Evolutionary conservation across 2,888 invertebrate genomes (phyloP).

Genomic region (Tyria jacobaeae): DNA sequence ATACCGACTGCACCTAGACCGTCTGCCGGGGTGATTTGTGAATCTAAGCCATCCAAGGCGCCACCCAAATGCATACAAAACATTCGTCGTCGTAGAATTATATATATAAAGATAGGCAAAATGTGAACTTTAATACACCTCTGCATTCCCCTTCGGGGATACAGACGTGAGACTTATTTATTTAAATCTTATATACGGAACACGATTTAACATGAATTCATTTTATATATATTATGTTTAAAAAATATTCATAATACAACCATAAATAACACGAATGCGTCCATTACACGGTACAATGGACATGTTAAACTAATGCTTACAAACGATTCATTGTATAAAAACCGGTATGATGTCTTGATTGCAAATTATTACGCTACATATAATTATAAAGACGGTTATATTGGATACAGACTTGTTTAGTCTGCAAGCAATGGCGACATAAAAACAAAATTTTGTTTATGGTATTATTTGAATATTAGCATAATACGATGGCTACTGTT

Average conservation of each 20-base stretch:
- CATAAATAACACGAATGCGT: conserved; percentile 70
- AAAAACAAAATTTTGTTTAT: background rate
- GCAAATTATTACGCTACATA: conserved; percentile 73
- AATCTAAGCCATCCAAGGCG: too few species aligned
- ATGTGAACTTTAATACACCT: background rate
- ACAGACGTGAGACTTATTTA: too few species aligned
- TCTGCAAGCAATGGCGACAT: background rate
- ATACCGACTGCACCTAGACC: too few species aligned
- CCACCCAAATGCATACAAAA: too few species aligned
- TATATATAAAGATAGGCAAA: too few species aligned
- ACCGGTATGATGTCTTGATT: conserved; percentile 44
- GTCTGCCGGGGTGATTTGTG: too few species aligned
- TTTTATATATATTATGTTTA: conserved; percentile 18
- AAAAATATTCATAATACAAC: conserved; percentile 36
- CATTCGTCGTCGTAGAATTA: too few species aligned
- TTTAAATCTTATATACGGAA: conserved; percentile 27
- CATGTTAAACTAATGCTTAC: conserved; percentile 39
- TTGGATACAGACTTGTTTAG: background rate
- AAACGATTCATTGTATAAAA: conserved; percentile 40
- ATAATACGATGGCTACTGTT: too few species aligned
- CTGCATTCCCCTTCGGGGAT: background rate
- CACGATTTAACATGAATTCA: background rate
- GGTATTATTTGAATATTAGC: background rate
- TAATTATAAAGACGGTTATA: conserved; percentile 22
- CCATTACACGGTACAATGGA: conserved; percentile 36